Percentiles rank a stretch among this genome's conserved stretches.
Evolutionary conservation across 2,888 invertebrate genomes (phyloP).

Genomic region (Mechanitis mazaeus): DNA sequence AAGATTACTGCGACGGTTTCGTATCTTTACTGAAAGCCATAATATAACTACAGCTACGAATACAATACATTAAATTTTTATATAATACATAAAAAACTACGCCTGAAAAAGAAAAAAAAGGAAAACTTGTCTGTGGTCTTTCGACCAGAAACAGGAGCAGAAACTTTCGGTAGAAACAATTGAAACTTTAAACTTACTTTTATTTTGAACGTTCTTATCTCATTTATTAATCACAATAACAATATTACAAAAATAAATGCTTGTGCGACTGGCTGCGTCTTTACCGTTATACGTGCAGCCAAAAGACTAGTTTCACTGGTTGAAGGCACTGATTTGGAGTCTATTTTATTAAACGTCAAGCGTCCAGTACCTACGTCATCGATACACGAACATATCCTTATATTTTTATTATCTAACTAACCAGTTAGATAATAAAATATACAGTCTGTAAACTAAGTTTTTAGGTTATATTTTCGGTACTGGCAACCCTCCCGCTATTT

Average conservation of each 20-base stretch:
- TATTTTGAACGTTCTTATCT: constrained; percentile 22
- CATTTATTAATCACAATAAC: constrained; percentile 43
- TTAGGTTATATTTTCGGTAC: too few species aligned
- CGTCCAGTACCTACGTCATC: not conserved
- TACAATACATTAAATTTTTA: constrained; percentile 5
- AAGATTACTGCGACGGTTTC: constrained; percentile 69
- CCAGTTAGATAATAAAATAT: not conserved
- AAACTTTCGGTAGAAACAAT: constrained; percentile 2
- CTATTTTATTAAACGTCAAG: constrained; percentile 2
- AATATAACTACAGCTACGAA: constrained; percentile 26
- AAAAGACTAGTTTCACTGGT: constrained; percentile 72
- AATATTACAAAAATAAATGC: constrained; percentile 73
- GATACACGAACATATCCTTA: not conserved
- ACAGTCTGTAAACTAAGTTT: too few species aligned
- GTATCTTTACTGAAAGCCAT: constrained; percentile 33
- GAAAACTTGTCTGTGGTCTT: not conserved
- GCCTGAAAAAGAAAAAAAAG: not conserved
- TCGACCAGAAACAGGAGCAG: not conserved
- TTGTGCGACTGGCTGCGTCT: constrained; percentile 61
- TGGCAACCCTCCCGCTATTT: not conserved
- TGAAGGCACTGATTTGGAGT: constrained; percentile 60
- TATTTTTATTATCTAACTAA: not conserved
- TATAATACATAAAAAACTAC: constrained; percentile 1
- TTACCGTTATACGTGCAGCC: constrained; percentile 41
- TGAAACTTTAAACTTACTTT: not conserved